These are phyloP conservation scores for Caenorhabditis doughertyi DNA, from an alignment of 2,888 invertebrate genomes.

Conservation along the genomic window DNA sequence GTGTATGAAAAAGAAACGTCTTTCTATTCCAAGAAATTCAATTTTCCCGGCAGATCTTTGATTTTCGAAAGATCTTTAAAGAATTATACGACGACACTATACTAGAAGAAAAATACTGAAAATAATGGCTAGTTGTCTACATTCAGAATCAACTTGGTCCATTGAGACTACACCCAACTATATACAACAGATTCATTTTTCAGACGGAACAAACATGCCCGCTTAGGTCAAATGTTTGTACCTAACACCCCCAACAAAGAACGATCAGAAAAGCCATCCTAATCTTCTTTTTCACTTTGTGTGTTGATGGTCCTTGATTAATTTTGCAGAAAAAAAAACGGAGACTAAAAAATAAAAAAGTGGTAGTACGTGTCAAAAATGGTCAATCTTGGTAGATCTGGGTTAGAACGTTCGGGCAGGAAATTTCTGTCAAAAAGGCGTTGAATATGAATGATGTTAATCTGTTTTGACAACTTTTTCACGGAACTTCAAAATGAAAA, in stretches of 20 bases:
- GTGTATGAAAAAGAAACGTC: neutral
- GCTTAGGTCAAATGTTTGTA: neutral
- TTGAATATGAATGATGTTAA: too few relatives aligned
- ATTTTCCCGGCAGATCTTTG: conserved; percentile 3
- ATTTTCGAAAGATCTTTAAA: neutral
- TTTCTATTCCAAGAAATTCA: neutral
- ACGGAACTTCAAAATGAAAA: neutral
- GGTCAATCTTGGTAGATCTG: too few relatives aligned
- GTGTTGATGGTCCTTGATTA: neutral
- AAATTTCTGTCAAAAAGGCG: too few relatives aligned
- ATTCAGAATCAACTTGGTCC: too few relatives aligned
- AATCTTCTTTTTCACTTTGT: neutral
- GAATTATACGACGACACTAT: too few relatives aligned
- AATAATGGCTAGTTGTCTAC: too few relatives aligned
- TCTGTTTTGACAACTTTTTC: conserved; percentile 18
- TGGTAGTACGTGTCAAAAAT: neutral
- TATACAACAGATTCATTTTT: neutral
- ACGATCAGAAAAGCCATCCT: conserved; percentile 1
- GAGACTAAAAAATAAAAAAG: neutral
- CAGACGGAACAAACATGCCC: neutral
- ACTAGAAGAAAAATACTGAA: too few relatives aligned
- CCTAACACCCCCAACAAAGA: neutral
- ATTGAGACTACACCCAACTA: too few relatives aligned
- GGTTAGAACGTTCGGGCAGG: too few relatives aligned
- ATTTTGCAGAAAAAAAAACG: neutral